Base-by-base conservation (phyloP, 2,888 invertebrate genomes). In the Dolichopus griseipennis region DNA sequence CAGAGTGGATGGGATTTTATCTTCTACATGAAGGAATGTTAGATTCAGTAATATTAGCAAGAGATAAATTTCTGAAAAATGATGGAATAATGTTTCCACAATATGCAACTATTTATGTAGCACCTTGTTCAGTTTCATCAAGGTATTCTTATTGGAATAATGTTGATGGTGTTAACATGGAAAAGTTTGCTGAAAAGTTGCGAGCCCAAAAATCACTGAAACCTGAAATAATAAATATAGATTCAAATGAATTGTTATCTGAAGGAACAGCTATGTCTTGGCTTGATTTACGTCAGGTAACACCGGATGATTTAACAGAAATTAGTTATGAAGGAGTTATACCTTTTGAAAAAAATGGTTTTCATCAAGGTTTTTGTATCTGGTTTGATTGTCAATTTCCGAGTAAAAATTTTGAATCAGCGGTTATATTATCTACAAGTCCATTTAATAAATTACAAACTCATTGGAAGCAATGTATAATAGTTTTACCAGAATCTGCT, bases 1-100 rank as follows among this genome's bases (percentile, higher is more conserved):
- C 96, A 0, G 97, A 97, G 82, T 97, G 97, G 97, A 97, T 97
- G 97, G 97, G 97, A 0, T 96, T 97, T 80, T 96, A 95, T 81
- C 83, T 97, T 43, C 82, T 97, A 20, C 97, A 96, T 77, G 97
- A 97, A 81, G 95, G 93, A 9, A 97, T 97, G 97, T 79, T 97
- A 67, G 92, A 95, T 78, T 93, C 95, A 0, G 91, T 97, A 4
- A 81, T 97, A 15, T 82, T 82, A 74, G 95, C 95, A 0, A 84
- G 94, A 73, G 92, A 96, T 76, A 86, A 86, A 71, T 94, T 91
- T 79, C 82, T 97, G 0, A 90, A 88, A 75, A 83, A 85, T 27
- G 84, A 83, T 72, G 93, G 94, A 0, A 77, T 85, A 6, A 85
- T 94, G 80, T 92, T 93, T 78, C 94, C 93, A 1, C 87, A 88